Evolutionary conservation across 2,797 vertebrate species (phyloP), one percentile per base, ranked within the genome.

Genomic region (Emys orbicularis): DNA sequence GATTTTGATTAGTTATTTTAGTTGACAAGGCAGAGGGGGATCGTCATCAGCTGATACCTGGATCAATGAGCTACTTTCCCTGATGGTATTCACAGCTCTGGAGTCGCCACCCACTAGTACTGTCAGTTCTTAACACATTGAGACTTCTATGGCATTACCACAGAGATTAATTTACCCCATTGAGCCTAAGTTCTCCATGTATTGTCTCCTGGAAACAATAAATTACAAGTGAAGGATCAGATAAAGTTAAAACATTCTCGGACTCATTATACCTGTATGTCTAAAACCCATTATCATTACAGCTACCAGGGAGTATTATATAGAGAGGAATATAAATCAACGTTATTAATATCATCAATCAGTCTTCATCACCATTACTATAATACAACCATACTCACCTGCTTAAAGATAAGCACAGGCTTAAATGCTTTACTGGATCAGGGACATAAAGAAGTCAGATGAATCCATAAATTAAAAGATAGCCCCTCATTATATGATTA

Each of bases 331-430:
- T 57, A 27, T 79, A 93, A 90, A 95, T 84, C 91, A 89, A 84
- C 90, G 87, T 94, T 92, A 92, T 97, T 96, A 94, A 95, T 94
- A 90, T 50, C 87, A 94, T 80, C 95, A 93, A 90, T 96, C 95
- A 97, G 44, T 90, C 95, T 95, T 87, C 44, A 72, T 77, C 81
- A 91, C 80, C 84, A 86, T 1, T 86, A 90, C 89, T 49, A 86
- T 68, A 54, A 88, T 85, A 53, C 77, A 89, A 50, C 81, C 79
- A 54, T 6, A 4, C 11, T 90, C 50, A 6, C 44, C 19, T 34
- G 94, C 81, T 84, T 86, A 72, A 87, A 87, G 83, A 74, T 81
- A 87, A 82, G 84, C 65, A 79, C 37, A 50, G 79, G 49, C 44
- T 81, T 65, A 83, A 90, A 50, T 87, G 92, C 52, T 95, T 74